phyloP scores from a whole-genome alignment of 2,797 vertebrate species.

The Menidia menidia region DNA sequence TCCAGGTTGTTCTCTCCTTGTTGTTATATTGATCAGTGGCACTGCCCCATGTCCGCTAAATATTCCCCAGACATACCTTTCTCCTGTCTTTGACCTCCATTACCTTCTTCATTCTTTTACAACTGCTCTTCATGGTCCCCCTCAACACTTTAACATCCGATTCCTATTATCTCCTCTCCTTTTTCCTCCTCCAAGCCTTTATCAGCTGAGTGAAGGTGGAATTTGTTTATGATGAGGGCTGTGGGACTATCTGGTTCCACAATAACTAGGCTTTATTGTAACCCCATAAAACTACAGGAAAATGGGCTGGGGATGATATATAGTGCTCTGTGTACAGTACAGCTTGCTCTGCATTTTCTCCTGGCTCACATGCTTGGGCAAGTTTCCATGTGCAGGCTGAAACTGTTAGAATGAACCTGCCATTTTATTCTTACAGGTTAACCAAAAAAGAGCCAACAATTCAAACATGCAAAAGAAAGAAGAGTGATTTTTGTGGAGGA shows the following conservation, averaged over 20 bases:
- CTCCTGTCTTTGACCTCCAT: slow-evolving; percentile 56
- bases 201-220: slow-evolving; percentile 53
- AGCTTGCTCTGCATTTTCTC: slow-evolving; percentile 31
- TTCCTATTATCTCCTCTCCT: slow-evolving; percentile 30
- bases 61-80: slow-evolving; percentile 47
- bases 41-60: slow-evolving; percentile 26
- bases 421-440: neutral
- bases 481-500: slow-evolving; percentile 24
- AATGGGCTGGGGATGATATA: slow-evolving; percentile 55
- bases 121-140: slow-evolving; percentile 28
- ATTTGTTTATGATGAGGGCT: slow-evolving; percentile 62
- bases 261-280: slow-evolving; percentile 69
- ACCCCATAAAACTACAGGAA: slow-evolving; percentile 61
- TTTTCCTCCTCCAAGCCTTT: slow-evolving; percentile 19
- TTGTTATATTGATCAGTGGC: slow-evolving; percentile 60
- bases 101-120: slow-evolving; percentile 21
- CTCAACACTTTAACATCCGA: slow-evolving; percentile 23
- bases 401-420: slow-evolving; percentile 9
- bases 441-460: slow-evolving; percentile 3
- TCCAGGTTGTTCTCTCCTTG: slow-evolving; percentile 36
- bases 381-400: slow-evolving; percentile 13
- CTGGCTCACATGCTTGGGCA: slow-evolving; percentile 9
- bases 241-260: slow-evolving; percentile 61
- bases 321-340: slow-evolving; percentile 24
- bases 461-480: slow-evolving; percentile 12